Base-by-base conservation (phyloP, 2,113 vertebrate genomes). In the Macrotus californicus region DNA sequence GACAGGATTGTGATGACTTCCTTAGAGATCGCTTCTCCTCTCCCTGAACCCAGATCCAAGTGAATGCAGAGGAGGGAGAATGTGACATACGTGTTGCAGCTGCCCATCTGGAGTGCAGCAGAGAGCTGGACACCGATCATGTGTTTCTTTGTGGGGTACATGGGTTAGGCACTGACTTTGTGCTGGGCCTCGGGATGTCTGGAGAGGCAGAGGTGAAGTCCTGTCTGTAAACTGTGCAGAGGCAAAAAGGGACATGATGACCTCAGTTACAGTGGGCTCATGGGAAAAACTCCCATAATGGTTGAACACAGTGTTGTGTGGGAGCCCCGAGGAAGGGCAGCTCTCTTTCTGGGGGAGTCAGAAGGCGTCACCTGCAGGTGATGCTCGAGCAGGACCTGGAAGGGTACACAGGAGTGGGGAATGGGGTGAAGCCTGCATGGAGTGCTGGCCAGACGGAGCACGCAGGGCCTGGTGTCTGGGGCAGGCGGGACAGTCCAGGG, bases 391-490 rank as follows among this genome's bases (percentile, higher is more conserved):
- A 14, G 48, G 56, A 19, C 29, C n/a, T 36, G 11, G 24, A 39
- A 61, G 91, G 67, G 19, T 69, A 36, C 34, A 7, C 26, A 26
- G 61, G 69, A 59, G 77, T 13, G 19, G 39, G 80, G 41, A 21
- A 3, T 31, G 22, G 8, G 9, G 61, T 14, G 39, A 50, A 52
- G 91, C 67, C 70, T 56, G 34, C 34, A 0, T 21, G 50, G 48
- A 39, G 9, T 12, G 1, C 43, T 54, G 77, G 54, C 61, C 54
- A 87, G 95, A 91, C 26, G 56, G 59, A 5, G 22, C 0, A 0
- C 18, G 73, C 87, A 29, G 39, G 83, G 64, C 61, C 84, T 84
- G 67, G 26, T n/a, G 80, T 93, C 70, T 41, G 59, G 80, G 93
- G 83, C 73, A 41, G 14, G 88, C 80, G 48, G 83, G 43, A 52